Percentiles rank a stretch among this genome's conserved stretches.
These are phyloP conservation scores for Ceratitis capitata DNA, from an alignment of 1,140 invertebrate genomes.

Conservation along the genomic window DNA sequence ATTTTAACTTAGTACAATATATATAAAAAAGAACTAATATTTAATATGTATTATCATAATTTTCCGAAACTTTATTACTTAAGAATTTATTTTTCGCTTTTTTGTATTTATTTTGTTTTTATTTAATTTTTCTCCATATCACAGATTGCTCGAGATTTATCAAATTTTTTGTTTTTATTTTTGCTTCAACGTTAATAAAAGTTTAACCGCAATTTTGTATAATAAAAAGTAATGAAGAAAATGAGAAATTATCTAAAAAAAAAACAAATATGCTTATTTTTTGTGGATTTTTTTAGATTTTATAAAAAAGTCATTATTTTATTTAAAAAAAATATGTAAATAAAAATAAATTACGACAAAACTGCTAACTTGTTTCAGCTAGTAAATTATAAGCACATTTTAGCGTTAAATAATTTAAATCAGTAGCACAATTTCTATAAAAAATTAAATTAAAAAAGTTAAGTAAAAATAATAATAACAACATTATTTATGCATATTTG, in stretches of 20 bases:
- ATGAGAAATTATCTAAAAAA: background rate
- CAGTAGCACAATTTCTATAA: no score
- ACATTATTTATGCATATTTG: background rate
- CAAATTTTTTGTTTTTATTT: constrained; percentile 40
- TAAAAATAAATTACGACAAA: no score
- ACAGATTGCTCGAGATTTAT: constrained; percentile 64
- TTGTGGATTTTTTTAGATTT: no score
- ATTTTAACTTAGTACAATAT: background rate
- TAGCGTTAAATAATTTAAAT: background rate
- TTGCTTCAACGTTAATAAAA: constrained; percentile 14
- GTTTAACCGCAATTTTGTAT: background rate
- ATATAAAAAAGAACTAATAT: background rate
- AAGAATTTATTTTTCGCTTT: background rate
- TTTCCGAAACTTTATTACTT: constrained; percentile 29
- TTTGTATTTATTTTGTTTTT: constrained; percentile 41
- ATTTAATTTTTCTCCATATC: constrained; percentile 56
- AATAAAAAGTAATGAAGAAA: background rate
- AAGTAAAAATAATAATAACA: background rate
- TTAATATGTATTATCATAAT: background rate
- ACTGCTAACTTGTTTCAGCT: no score
- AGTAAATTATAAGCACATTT: no score
- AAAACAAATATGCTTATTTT: no score
- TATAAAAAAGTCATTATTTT: no score
- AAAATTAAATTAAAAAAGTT: background rate
- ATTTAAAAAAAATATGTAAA: background rate